phyloP scores from a whole-genome alignment of 2,797 vertebrate species.

The Mus spretus region DNA sequence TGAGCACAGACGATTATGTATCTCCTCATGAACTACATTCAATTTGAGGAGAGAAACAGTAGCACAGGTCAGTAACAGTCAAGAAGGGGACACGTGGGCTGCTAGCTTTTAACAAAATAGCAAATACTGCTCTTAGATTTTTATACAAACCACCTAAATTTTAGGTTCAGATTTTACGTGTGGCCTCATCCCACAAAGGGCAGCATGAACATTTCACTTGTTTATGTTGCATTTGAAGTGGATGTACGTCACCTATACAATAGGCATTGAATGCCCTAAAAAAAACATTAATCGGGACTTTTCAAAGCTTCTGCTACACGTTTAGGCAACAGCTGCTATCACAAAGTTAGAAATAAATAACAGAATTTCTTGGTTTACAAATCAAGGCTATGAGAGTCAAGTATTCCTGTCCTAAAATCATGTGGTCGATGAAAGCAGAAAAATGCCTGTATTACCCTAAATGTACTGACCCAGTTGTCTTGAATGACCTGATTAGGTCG shows the following conservation, averaged over 20 bases:
- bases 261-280: constrained; percentile 53
- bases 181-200: constrained; percentile 30
- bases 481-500: background rate
- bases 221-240: constrained; percentile 41
- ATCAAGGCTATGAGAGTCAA: constrained; percentile 59
- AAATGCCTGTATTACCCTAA: background rate
- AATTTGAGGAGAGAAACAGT: constrained; percentile 69
- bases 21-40: constrained; percentile 84
- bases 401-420: constrained; percentile 17
- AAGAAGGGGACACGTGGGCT: constrained; percentile 78
- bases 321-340: background rate
- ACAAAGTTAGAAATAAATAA: constrained; percentile 37
- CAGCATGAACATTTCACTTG: background rate
- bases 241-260: background rate
- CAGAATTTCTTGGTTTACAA: constrained; percentile 59
- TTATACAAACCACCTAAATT: constrained; percentile 79
- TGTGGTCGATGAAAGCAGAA: background rate
- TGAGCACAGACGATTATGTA: constrained; percentile 77
- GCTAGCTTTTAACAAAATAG: constrained; percentile 78
- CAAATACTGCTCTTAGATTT: constrained; percentile 84
- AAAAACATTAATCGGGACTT: constrained; percentile 37
- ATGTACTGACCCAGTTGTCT: background rate
- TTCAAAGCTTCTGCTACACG: constrained; percentile 7
- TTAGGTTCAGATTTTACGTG: constrained; percentile 59
- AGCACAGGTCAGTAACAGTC: constrained; percentile 75